Percentiles rank a stretch among this genome's conserved stretches.
These are phyloP conservation scores for Anguilla japonica DNA, from an alignment of 2,113 vertebrate genomes.

Conservation along the genomic window DNA sequence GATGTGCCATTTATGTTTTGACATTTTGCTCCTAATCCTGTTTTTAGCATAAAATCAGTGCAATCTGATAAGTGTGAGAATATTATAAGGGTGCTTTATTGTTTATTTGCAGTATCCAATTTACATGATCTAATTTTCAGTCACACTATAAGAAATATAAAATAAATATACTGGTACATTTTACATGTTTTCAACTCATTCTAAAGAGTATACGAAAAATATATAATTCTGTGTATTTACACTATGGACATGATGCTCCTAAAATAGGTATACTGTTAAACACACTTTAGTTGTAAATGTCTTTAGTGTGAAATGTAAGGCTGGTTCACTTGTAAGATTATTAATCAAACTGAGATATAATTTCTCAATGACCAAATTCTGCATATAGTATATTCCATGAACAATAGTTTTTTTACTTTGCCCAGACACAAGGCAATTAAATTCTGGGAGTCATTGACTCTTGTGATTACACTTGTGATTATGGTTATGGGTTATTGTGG, in stretches of 20 bases:
- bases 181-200: conserved; percentile 25
- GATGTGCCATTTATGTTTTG: background rate
- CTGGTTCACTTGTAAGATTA: background rate
- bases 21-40: background rate
- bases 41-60: background rate
- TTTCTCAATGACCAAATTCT: background rate
- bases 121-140: background rate
- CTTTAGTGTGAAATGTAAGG: background rate
- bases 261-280: background rate
- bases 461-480: too few species aligned
- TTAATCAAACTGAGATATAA: background rate
- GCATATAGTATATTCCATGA: background rate
- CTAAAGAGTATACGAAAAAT: conserved; percentile 46
- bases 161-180: background rate
- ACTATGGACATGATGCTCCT: conserved; percentile 61
- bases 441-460: too few species aligned
- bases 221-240: conserved; percentile 59
- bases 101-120: background rate
- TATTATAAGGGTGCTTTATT: background rate
- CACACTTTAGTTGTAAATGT: background rate
- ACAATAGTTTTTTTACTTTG: background rate
- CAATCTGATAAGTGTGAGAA: background rate
- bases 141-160: background rate
- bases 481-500: too few species aligned
- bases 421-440: too few species aligned